Evolutionary conservation across 2,797 vertebrate species (phyloP), one percentile per base, ranked within the genome.

Genomic region (Cheirogaleus major): DNA sequence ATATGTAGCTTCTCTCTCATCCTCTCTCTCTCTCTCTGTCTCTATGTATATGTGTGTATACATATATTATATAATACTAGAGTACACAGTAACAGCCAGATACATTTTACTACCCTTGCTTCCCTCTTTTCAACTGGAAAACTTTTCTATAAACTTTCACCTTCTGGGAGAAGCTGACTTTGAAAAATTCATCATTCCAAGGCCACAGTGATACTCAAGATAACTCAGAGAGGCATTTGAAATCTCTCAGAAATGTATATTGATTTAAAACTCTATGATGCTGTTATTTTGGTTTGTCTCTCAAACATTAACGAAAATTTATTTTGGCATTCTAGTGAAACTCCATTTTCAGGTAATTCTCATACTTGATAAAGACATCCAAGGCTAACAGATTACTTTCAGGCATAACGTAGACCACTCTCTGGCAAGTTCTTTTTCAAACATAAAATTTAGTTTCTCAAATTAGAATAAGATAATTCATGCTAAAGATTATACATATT

Each of bases 291-390:
- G 65, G 11, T 63, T 95, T 87, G 65, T 87, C 41, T 43, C 20
- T 88, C 70, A 96, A 95, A 84, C 35, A 93, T 75, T 93, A 75
- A 61, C 93, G 43, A 48, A 92, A 97, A 89, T 80, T 86, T 3
- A 87, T n/a, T 78, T 95, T 92, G 41, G 41, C 27, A 84, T 88
- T 79, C 27, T 78, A 84, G 17, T 84, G 25, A 88, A 67, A 30
- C 17, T 82, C 70, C 17, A 38, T 88, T 96, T 95, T 91, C 17
- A 81, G 59, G 13, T 67, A 67, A 18, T 92, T 81, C 2, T 93
- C 55, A 87, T 17, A 75, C 38, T 89, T 81, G 13, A 63, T 84
- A 76, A 89, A 96, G 20, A 38, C 23, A 92, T 57, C 7, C 5
- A 84, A 52, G 23, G 3, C 15, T 52, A 81, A 84, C 6, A 35